Evolutionary conservation across 2,888 invertebrate genomes (phyloP), one percentile per base, ranked within the genome.

Genomic region (Ophion obscuratus): DNA sequence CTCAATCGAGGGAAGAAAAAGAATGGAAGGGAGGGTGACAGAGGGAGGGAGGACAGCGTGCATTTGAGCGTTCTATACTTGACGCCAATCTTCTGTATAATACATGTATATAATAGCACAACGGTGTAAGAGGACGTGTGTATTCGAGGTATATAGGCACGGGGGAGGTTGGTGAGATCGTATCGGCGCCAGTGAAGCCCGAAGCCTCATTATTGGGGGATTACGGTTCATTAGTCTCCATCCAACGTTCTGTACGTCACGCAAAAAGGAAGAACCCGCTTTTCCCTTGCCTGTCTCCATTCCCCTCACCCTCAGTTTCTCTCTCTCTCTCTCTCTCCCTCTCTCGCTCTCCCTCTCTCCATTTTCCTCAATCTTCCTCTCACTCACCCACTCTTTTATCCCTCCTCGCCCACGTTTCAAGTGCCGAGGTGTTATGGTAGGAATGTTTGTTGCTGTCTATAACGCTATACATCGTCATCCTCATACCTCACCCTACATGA

Each of bases 181-280:
- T 90, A 92, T 92, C 91, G 89, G 89, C 89, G 89, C 89, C 91
- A 90, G 88, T 87, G 89, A 89, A 91, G 91, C 90, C 81, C 88
- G 90, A 90, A 90, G 90, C 91, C 91, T 93, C 93, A 91, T 93
- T 93, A 92, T 91, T 90, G 91, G 89, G 88, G 93, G 92, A 93
- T 93, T 93, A 93, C 92, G 90, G 91, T 92, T 92, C 92, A 93
- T 93, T 92, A 93, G 92, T 91, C 90, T 89, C 89, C 89, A 91
- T 90, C 89, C 88, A 91, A 88, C 89, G 89, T 89, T 90, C 89
- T 88, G 89, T 90, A 90, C 90, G 89, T 90, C 90, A 89, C 89
- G 88, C 88, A 90, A 91, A 91, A 92, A 90, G 89, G 89, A 90
- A 91, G 90, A 90, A 90, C 84, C 85, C 61, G 83, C 78, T 86